Evolutionary conservation across 1,140 invertebrate species (phyloP), one percentile per base, ranked within the genome.

Genomic region (Paramacrobiotus metropolitanus): DNA sequence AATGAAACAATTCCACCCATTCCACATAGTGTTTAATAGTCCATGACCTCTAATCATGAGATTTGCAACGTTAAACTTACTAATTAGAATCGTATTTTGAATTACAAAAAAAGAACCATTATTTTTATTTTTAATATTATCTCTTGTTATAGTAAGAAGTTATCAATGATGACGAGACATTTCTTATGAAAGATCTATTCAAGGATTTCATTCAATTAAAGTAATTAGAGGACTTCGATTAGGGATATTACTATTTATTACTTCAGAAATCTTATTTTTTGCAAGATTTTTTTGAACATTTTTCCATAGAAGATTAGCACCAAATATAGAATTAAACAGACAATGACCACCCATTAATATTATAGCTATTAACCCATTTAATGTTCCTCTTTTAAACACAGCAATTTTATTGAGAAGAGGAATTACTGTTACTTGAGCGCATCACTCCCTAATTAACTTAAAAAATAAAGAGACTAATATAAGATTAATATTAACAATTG

Each of bases 241-340:
- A 70, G 77, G 79, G 64, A 79, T 81, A 77, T 75, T 80, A 68
- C 66, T 80, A 72, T 80, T 81, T 74, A 81, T 81, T 77, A 69
- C 73, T 48, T 80, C 77, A 64, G 78, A 81, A 77, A 64, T 81
- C 60, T 75, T 80, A 65, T 80, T 81, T 70, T 80, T 80, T 71
- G 63, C 78, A 61, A 75, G 72, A 59, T 80, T 81, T 72, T 80
- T 81, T 71, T 80, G 78, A 77, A 68, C 74, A 3, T 83, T 80
- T 69, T 82, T 82, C 69, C 79, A 82, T 68, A 76, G 75, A 72
- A 77, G 75, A 2, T 64, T 82, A 69, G 69, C 75, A 0, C 80
- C 79, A n/a, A 70, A 69, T 60, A 72, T 79, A 67, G 79, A 82
- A 75, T 70, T 82, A 71, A 78, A 79, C 34, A 64, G 66, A 63